Evolutionary conservation across 2,113 vertebrate species (phyloP).

Genomic region (Suncus etruscus): DNA sequence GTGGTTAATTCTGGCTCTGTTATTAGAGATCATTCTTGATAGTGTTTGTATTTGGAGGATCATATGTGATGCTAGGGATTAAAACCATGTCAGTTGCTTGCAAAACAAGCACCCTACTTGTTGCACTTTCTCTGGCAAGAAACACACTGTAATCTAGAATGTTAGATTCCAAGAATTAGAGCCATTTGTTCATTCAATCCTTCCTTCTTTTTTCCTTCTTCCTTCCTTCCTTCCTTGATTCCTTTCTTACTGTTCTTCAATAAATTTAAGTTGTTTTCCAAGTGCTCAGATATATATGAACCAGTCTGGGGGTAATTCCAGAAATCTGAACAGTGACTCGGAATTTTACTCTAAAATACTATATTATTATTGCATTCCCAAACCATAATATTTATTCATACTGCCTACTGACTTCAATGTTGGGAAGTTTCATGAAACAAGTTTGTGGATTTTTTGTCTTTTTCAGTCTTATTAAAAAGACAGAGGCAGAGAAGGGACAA

Average conservation of each 20-base stretch:
- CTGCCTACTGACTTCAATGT: background rate
- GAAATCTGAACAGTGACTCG: background rate
- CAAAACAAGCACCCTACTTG: too few relatives aligned
- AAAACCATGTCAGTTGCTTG: too few relatives aligned
- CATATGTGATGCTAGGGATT: too few relatives aligned
- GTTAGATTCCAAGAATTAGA: constrained; percentile 40
- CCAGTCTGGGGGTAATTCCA: background rate
- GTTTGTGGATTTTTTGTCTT: background rate
- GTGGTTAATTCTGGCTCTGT: too few relatives aligned
- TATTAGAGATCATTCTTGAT: too few relatives aligned
- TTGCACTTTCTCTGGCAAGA: background rate
- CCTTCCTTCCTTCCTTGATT: too few relatives aligned
- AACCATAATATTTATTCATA: constrained; percentile 7
- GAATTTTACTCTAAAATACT: constrained; percentile 55
- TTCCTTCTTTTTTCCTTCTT: too few relatives aligned
- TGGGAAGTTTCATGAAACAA: constrained; percentile 16
- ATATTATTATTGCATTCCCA: background rate
- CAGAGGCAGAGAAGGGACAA: background rate
- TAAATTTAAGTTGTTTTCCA: constrained; percentile 45
- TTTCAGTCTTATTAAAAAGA: background rate
- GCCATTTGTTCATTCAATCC: background rate
- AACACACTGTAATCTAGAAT: background rate
- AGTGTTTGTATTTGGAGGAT: too few relatives aligned
- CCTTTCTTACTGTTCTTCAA: background rate
- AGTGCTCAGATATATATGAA: background rate